Evolutionary conservation across 1,140 invertebrate genomes (phyloP).

Genomic region (Anagrus nilaparvatae): DNA sequence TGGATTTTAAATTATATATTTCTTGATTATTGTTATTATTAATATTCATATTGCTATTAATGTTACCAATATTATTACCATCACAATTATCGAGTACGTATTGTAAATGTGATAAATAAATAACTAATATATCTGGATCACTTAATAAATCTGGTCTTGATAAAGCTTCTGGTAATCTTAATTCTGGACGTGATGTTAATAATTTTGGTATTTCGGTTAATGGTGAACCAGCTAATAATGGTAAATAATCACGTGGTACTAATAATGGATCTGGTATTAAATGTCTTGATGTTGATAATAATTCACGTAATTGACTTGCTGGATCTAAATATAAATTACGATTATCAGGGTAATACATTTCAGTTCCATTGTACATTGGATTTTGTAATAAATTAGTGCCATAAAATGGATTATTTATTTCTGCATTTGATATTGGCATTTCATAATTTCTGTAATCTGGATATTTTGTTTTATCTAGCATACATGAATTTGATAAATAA

Average conservation of each 20-base stretch:
- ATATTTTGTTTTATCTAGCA: not conserved
- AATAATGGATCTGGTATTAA: constrained; percentile 69
- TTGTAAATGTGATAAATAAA: constrained; percentile 65
- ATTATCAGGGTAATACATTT: constrained; percentile 11
- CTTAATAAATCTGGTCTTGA: constrained; percentile 58
- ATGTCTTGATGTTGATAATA: constrained; percentile 57
- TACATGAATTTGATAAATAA: too few relatives aligned
- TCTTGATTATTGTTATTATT: constrained; percentile 23
- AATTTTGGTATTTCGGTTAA: constrained; percentile 65
- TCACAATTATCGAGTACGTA: constrained; percentile 48
- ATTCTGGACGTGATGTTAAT: constrained; percentile 55
- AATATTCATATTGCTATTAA: constrained; percentile 8
- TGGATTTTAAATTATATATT: too few relatives aligned
- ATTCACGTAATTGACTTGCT: constrained; percentile 57
- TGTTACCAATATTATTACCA: constrained; percentile 18
- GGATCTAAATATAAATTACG: too few relatives aligned
- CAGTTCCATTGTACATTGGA: constrained; percentile 2
- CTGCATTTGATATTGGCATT: constrained; percentile 23
- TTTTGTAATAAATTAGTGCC: constrained; percentile 7
- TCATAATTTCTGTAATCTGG: not conserved
- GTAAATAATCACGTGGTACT: constrained; percentile 63
- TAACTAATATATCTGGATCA: constrained; percentile 68
- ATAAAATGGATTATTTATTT: constrained; percentile 21
- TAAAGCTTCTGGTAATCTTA: constrained; percentile 59
- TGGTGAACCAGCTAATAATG: constrained; percentile 58